These are phyloP conservation scores for Brachypteracias leptosomus DNA, from an alignment of 2,113 vertebrate genomes.

Conservation along the genomic window DNA sequence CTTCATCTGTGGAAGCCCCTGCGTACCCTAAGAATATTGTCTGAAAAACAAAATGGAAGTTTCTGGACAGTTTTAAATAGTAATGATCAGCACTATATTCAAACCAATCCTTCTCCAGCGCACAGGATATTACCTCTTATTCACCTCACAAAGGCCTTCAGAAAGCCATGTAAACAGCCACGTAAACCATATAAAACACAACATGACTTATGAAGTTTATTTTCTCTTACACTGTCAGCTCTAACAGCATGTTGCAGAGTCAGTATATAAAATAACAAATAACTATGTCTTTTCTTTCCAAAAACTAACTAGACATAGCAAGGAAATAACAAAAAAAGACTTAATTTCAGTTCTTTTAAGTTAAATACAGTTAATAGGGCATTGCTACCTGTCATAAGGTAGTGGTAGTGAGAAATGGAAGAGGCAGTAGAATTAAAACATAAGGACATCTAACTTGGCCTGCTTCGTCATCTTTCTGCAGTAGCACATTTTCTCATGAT, in stretches of 20 bases:
- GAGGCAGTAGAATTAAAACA: neutral
- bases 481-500: neutral
- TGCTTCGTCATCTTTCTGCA: neutral
- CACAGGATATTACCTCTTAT: neutral
- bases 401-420: neutral
- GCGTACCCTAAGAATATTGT: neutral
- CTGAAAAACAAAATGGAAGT: neutral
- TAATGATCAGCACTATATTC: neutral
- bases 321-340: neutral
- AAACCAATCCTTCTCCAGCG: neutral
- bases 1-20: neutral
- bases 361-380: neutral
- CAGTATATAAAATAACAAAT: neutral
- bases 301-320: neutral
- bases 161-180: neutral
- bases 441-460: neutral
- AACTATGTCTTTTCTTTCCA: neutral
- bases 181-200: neutral
- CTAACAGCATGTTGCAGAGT: neutral
- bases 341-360: neutral
- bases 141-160: neutral
- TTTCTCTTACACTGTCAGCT: neutral
- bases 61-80: neutral
- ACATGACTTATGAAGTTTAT: neutral
- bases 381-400: neutral